These are phyloP conservation scores for Drosophila siamana DNA, from an alignment of 2,888 invertebrate species.

Conservation along the genomic window DNA sequence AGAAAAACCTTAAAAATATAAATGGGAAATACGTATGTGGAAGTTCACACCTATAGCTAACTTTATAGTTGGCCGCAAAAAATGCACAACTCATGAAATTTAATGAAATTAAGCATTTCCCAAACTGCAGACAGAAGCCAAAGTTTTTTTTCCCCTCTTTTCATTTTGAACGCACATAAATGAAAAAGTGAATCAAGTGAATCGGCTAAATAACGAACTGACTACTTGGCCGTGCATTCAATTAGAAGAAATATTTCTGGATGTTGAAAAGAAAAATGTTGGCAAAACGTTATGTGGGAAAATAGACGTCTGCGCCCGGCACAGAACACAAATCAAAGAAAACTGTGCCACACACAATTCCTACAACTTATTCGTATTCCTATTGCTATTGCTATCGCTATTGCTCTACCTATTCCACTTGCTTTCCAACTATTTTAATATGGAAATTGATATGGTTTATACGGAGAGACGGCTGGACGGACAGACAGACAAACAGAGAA, in stretches of 20 bases:
- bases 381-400: not conserved
- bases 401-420: constrained; percentile 29
- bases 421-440: constrained; percentile 69
- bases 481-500: constrained; percentile 3
- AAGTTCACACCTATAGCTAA: constrained; percentile 41
- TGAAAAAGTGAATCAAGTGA: constrained; percentile 12
- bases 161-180: not conserved
- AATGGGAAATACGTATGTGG: constrained; percentile 6
- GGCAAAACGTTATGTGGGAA: constrained; percentile 75
- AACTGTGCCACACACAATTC: constrained; percentile 34
- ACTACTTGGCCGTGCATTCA: constrained; percentile 65
- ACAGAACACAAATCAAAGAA: constrained; percentile 68
- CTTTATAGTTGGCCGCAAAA: constrained; percentile 13
- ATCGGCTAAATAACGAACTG: constrained; percentile 35
- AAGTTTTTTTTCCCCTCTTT: constrained; percentile 7
- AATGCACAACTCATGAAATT: constrained; percentile 69
- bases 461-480: not conserved
- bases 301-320: constrained; percentile 8
- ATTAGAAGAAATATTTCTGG: constrained; percentile 70
- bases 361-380: not conserved
- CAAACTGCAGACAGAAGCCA: constrained; percentile 33
- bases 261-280: constrained; percentile 63
- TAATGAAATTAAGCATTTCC: constrained; percentile 71
- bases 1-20: constrained; percentile 14
- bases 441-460: constrained; percentile 76